A percentile compares a stretch with the other conserved stretches of the same genome.
Evolutionary conservation across 2,888 invertebrate species (phyloP).

Genomic region (Microctonus brassicae): DNA sequence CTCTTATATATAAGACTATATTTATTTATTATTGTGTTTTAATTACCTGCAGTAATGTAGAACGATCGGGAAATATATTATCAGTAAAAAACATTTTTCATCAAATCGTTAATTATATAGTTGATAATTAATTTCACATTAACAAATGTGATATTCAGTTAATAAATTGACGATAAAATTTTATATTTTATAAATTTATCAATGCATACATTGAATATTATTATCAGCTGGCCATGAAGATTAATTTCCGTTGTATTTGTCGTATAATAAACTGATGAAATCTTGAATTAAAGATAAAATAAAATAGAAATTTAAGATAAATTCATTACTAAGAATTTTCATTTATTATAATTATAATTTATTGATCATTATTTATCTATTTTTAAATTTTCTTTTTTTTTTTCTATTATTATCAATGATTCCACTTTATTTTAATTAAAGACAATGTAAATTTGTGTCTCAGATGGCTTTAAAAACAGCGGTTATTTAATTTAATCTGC

Average conservation of each 20-base stretch:
- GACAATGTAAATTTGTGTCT: neutral
- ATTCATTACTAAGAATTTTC: too few relatives aligned
- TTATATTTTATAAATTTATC: neutral
- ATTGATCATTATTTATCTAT: too few relatives aligned
- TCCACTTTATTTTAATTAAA: neutral
- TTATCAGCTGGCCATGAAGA: neutral
- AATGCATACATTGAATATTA: neutral
- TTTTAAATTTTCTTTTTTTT: too few relatives aligned
- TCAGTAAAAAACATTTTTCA: neutral
- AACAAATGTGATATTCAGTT: too few relatives aligned
- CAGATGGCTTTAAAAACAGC: neutral
- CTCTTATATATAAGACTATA: too few relatives aligned
- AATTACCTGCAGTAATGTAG: slow-evolving; percentile 4
- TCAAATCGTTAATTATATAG: too few relatives aligned
- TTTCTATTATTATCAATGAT: neutral
- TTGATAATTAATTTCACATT: too few relatives aligned
- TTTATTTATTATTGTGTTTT: neutral
- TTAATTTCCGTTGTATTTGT: neutral
- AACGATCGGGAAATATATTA: neutral
- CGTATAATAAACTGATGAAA: neutral
- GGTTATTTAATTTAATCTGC: neutral
- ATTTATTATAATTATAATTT: too few relatives aligned
- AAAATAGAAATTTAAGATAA: too few relatives aligned
- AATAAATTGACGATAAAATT: neutral
- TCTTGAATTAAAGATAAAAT: neutral